These are phyloP conservation scores for Hymenochirus boettgeri DNA, from an alignment of 2,113 vertebrate species.

Conservation along the genomic window DNA sequence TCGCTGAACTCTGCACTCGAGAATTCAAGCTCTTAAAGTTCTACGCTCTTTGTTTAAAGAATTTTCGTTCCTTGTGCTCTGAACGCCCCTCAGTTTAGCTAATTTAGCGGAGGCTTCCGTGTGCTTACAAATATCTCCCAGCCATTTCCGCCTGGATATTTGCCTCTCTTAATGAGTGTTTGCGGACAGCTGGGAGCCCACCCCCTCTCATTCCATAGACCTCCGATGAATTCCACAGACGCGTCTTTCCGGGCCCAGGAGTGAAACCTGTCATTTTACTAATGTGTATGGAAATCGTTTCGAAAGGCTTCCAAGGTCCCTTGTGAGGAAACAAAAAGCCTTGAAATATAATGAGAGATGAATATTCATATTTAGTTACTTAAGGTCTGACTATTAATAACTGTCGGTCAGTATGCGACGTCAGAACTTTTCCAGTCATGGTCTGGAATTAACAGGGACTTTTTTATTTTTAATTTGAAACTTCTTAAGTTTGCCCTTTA, in stretches of 20 bases:
- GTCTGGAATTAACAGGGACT: slow-evolving; percentile 83
- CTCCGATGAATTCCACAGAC: slow-evolving; percentile 87
- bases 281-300: slow-evolving; percentile 94
- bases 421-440: slow-evolving; percentile 69
- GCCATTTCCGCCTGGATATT: slow-evolving; percentile 98
- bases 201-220: slow-evolving; percentile 81
- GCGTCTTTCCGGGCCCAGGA: slow-evolving; percentile 97
- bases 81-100: slow-evolving; percentile 99
- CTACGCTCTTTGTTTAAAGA: slow-evolving; percentile 99
- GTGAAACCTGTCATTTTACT: slow-evolving; percentile 96
- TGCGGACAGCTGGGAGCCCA: slow-evolving; percentile 99
- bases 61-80: slow-evolving; percentile 99
- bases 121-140: slow-evolving; percentile 99
- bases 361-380: slow-evolving; percentile 98
- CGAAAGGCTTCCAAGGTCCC: slow-evolving; percentile 78
- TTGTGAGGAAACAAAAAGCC: slow-evolving; percentile 87
- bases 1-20: slow-evolving; percentile 98
- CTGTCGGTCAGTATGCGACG: slow-evolving; percentile 88
- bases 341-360: slow-evolving; percentile 99
- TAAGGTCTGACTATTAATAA: slow-evolving; percentile 98
- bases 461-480: not conserved
- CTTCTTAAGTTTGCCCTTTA: not conserved
- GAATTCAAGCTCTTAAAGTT: slow-evolving; percentile 99
- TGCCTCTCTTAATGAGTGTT: slow-evolving; percentile 99
- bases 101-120: slow-evolving; percentile 97